Evolutionary conservation across 2,797 vertebrate species (phyloP).

Genomic region (Xiphorhynchus erythropygius): DNA sequence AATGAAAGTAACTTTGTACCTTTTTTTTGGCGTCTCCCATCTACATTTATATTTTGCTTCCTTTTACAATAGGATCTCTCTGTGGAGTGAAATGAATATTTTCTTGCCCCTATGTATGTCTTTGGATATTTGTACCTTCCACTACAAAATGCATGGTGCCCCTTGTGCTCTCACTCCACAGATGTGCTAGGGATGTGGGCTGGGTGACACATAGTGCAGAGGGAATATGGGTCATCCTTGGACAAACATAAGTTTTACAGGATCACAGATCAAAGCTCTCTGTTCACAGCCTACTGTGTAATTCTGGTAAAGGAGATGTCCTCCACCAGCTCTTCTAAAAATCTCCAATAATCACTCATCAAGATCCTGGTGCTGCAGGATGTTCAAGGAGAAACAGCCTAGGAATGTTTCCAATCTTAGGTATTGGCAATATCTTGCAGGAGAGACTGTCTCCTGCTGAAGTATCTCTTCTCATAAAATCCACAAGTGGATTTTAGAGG

Average conservation of each 20-base stretch:
- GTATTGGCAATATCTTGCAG: background rate
- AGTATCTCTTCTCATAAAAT: background rate
- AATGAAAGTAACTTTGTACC: background rate
- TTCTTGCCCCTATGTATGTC: background rate
- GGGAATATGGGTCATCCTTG: background rate
- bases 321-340: background rate
- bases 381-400: background rate
- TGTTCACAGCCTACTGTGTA: background rate
- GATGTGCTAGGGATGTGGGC: background rate
- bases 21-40: background rate
- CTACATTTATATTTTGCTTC: background rate
- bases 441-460: background rate
- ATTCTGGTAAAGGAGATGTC: background rate
- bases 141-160: background rate
- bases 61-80: background rate
- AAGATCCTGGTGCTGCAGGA: background rate
- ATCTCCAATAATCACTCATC: background rate
- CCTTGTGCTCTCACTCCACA: fast-evolving
- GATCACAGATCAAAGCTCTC: background rate
- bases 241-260: background rate
- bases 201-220: background rate
- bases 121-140: background rate
- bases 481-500: background rate
- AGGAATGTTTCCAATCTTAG: background rate
- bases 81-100: background rate